phyloP scores from a whole-genome alignment of 1,140 invertebrate species.

The Babylonia areolata region DNA sequence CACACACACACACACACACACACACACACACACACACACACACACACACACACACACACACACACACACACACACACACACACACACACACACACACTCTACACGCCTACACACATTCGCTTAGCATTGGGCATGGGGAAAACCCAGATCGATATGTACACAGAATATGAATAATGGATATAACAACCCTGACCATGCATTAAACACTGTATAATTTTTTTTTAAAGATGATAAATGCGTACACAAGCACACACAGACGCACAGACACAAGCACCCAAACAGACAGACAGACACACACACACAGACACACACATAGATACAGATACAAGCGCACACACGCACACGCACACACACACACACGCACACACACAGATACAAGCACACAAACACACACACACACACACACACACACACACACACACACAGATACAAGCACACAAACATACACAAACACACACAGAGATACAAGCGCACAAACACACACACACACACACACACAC shows the following conservation, averaged over 20 bases:
- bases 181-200: no score
- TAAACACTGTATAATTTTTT: no score
- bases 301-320: background rate
- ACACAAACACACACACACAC: background rate
- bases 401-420: background rate
- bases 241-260: background rate
- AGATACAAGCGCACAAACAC: background rate
- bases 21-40: no score
- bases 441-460: background rate
- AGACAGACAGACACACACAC: background rate
- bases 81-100: no score
- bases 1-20: no score
- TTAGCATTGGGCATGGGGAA: no score
- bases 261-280: background rate
- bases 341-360: background rate
- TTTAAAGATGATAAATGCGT: no score
- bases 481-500: constrained; percentile 6
- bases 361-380: background rate
- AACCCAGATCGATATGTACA: no score
- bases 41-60: no score
- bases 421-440: background rate
- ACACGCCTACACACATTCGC: no score
- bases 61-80: no score
- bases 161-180: no score
- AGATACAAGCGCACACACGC: background rate